Evolutionary conservation across 2,888 invertebrate genomes (phyloP).

Genomic region (Leptopterna dolabrata): DNA sequence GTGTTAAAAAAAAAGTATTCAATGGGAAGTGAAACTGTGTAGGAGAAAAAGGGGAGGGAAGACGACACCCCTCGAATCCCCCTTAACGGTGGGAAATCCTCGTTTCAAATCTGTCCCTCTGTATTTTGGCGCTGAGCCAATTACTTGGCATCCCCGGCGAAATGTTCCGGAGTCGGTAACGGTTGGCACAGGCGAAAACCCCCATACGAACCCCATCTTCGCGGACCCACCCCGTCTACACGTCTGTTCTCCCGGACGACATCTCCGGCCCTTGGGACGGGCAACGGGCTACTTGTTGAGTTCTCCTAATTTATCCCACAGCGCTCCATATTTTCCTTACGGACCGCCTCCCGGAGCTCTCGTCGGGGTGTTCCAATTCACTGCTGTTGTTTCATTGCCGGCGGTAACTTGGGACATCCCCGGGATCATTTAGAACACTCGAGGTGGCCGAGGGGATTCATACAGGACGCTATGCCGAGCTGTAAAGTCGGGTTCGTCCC

Average conservation of each 20-base stretch:
- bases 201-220: neutral
- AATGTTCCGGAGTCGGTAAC: neutral
- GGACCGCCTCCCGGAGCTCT: neutral
- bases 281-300: neutral
- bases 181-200: neutral
- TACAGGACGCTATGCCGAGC: neutral
- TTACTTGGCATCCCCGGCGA: neutral
- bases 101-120: neutral
- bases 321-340: neutral
- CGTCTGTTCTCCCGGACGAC: neutral
- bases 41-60: neutral
- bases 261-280: neutral
- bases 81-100: neutral
- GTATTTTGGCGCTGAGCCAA: neutral
- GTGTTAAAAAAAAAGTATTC: no score
- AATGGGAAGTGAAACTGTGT: no score
- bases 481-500: no score
- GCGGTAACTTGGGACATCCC: neutral
- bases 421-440: neutral
- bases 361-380: neutral
- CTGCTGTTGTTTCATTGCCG: neutral
- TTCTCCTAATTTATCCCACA: neutral
- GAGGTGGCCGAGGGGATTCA: neutral
- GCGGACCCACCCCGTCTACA: no score
- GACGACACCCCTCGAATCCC: neutral